Evolutionary conservation across 2,113 vertebrate species (phyloP).

Genomic region (Rhinopomastus cyanomelas): DNA sequence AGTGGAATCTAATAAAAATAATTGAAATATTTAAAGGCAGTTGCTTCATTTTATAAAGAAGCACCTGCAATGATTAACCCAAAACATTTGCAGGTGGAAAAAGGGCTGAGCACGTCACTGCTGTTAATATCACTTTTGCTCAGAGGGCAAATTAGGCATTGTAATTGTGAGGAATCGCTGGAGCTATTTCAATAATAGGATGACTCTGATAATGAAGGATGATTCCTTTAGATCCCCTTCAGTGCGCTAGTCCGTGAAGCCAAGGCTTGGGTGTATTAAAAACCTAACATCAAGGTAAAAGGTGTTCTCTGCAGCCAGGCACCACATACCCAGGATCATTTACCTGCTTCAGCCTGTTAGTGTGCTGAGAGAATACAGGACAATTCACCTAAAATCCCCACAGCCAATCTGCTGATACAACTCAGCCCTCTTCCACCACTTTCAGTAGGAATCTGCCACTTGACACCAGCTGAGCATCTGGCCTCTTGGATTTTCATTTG

Average conservation of each 20-base stretch:
- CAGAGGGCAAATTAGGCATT: constrained; percentile 61
- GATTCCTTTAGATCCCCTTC: constrained; percentile 25
- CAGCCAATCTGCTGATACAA: background rate
- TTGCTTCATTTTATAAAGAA: constrained; percentile 62
- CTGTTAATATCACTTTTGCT: constrained; percentile 57
- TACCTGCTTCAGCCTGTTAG: constrained; percentile 3
- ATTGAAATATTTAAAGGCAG: constrained; percentile 68
- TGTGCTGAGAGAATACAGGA: background rate
- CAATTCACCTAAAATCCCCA: background rate
- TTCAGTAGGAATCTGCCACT: background rate
- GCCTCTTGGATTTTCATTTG: background rate
- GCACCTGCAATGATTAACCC: constrained; percentile 64
- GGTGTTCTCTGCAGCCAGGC: background rate
- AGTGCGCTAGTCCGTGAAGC: constrained; percentile 1
- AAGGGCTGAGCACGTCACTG: constrained; percentile 53
- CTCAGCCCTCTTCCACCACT: background rate
- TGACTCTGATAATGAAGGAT: constrained; percentile 55
- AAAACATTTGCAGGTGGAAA: constrained; percentile 64
- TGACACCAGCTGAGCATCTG: background rate
- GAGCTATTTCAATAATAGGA: constrained; percentile 43
- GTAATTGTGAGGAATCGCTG: constrained; percentile 49
- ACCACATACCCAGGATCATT: background rate
- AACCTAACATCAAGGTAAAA: background rate
- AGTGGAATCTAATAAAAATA: constrained; percentile 66
- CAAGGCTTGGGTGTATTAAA: background rate